A percentile compares a stretch with the other conserved stretches of the same genome.
These are phyloP conservation scores for Deroptyus accipitrinus DNA, from an alignment of 2,113 vertebrate species.

Conservation along the genomic window DNA sequence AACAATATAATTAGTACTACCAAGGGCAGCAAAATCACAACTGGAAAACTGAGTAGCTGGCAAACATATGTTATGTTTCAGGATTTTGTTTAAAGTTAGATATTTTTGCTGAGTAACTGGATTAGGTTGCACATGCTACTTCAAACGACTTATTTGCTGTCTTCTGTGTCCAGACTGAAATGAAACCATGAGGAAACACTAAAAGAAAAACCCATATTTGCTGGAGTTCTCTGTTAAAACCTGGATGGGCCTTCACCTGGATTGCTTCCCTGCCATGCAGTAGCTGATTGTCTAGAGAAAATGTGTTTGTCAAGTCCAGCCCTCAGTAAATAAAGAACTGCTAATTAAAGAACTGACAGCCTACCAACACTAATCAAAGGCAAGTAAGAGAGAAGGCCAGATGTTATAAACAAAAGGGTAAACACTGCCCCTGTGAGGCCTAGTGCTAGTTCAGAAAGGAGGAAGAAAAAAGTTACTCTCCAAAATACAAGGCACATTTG, in stretches of 20 bases:
- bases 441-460: neutral
- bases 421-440: neutral
- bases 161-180: neutral
- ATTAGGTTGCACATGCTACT: neutral
- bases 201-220: neutral
- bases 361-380: neutral
- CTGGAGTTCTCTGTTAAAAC: neutral
- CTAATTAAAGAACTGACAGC: neutral
- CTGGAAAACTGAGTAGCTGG: neutral
- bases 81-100: neutral
- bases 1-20: neutral
- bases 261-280: neutral
- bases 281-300: neutral
- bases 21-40: neutral
- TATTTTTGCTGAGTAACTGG: neutral
- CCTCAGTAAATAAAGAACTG: neutral
- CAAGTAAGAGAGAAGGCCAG: neutral
- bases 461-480: neutral
- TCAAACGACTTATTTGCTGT: neutral
- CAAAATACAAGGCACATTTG: neutral
- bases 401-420: neutral
- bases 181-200: neutral
- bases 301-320: rapidly evolving
- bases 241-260: neutral
- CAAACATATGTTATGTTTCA: neutral